Conservation (phyloP, 2,797 vertebrate species). For the Galagoides demidoff region DNA sequence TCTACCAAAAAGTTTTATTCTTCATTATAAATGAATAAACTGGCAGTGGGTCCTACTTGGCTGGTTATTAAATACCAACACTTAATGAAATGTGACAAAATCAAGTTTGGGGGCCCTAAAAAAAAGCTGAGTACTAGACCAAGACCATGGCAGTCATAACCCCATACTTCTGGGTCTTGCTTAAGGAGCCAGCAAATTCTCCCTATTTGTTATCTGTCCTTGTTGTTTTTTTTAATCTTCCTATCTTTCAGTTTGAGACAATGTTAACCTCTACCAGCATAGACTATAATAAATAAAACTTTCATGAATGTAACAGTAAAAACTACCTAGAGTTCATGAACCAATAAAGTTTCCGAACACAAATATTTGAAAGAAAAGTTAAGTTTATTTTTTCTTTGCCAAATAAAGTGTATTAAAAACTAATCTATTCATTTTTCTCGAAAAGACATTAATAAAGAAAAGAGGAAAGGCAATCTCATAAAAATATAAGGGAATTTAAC, state of each 20-base stretch:
- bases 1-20: slow-evolving; percentile 7
- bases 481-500: slow-evolving; percentile 9
- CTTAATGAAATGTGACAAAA: neutral
- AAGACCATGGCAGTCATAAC: neutral
- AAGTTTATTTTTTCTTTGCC: slow-evolving; percentile 46
- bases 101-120: neutral
- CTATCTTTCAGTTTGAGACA: neutral
- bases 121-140: neutral
- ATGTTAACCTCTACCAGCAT: neutral
- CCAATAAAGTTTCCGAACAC: slow-evolving; percentile 45
- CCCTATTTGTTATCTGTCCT: neutral
- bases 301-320: neutral
- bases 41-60: neutral
- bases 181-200: neutral
- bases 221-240: slow-evolving; percentile 5
- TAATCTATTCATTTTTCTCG: neutral
- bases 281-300: slow-evolving; percentile 33
- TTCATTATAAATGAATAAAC: neutral
- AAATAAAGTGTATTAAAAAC: slow-evolving; percentile 36
- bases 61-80: slow-evolving; percentile 21
- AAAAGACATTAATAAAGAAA: neutral
- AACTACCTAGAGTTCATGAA: neutral
- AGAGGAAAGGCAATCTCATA: neutral
- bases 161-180: neutral
- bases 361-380: neutral